A percentile compares a stretch with the other conserved stretches of the same genome.
These are phyloP conservation scores for Cebus imitator DNA, from an alignment of 2,113 vertebrate genomes.

Conservation along the genomic window DNA sequence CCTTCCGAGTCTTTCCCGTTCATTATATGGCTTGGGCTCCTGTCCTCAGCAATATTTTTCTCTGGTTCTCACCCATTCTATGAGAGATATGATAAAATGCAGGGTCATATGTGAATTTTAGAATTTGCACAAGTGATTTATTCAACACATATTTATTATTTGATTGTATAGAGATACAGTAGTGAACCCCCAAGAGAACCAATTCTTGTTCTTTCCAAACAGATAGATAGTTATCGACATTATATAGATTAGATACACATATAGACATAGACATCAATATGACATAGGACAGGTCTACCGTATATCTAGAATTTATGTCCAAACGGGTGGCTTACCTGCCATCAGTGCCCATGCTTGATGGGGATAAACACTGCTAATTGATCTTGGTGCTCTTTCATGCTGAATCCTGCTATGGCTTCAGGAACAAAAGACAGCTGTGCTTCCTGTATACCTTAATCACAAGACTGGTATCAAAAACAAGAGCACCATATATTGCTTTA, in stretches of 20 bases:
- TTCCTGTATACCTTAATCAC: background rate
- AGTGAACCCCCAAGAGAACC: background rate
- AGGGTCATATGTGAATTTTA: background rate
- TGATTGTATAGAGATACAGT: background rate
- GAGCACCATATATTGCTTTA: background rate
- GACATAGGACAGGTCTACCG: background rate
- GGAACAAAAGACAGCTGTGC: background rate
- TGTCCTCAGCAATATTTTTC: background rate
- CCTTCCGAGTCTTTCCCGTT: background rate
- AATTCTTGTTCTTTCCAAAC: background rate
- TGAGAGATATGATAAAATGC: background rate
- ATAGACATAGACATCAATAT: background rate
- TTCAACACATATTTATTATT: background rate
- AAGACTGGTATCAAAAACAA: background rate
- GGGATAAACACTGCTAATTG: background rate
- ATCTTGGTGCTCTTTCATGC: background rate
- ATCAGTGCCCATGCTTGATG: background rate
- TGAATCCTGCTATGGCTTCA: background rate
- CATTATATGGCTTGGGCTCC: background rate
- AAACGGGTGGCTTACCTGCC: no score
- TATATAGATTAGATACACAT: background rate
- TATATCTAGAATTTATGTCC: background rate
- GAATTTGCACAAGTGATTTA: background rate
- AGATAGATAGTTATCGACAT: background rate
- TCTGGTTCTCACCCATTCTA: background rate